Evolutionary conservation across 2,113 vertebrate species (phyloP), one percentile per base, ranked within the genome.

Genomic region (Heterocephalus glaber): DNA sequence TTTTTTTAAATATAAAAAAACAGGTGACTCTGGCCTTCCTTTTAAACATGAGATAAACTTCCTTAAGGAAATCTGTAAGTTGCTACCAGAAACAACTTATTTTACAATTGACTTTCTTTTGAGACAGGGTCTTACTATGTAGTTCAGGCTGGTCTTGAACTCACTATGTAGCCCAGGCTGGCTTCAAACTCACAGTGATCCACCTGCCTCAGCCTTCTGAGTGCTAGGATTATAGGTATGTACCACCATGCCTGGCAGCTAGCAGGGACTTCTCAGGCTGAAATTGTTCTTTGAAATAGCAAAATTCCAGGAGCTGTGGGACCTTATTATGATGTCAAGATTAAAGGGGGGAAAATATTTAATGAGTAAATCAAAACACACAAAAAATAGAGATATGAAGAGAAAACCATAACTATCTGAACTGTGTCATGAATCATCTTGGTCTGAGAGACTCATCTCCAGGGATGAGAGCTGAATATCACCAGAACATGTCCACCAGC

Each of bases 401-500:
- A 35, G 3, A 63, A 87, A 92, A 94, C 26, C 2, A 4, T 60
- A 84, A 70, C 83, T 93, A 72, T 38, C 13, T 17, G 61, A 94
- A 86, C 11, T n/a, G 49, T 10, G 66, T 81, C 52, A 30, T 35
- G 2, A n/a, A 54, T 70, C 68, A 12, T 61, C 70, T 94, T 83
- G 95, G 38, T 61, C 33, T 56, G 63, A 76, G 83, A 81, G 80
- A 87, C 7, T 54, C 68, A 74, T 65, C n/a, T 49, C 54, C 47
- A 38, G 41, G 60, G 87, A 92, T 49, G 35, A 76, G 80, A 72
- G 60, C 24, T n/a, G 60, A 47, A 92, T 94, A 86, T 33, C 72
- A 58, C 82, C 24, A 68, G 87, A n/a, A 99, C 99, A 99, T 99
- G 93, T 99, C 99, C 0, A 99, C 99, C 96, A 99, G 98, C 96